Base-by-base conservation (phyloP, 2,888 invertebrate species). In the Polietes domitor region DNA sequence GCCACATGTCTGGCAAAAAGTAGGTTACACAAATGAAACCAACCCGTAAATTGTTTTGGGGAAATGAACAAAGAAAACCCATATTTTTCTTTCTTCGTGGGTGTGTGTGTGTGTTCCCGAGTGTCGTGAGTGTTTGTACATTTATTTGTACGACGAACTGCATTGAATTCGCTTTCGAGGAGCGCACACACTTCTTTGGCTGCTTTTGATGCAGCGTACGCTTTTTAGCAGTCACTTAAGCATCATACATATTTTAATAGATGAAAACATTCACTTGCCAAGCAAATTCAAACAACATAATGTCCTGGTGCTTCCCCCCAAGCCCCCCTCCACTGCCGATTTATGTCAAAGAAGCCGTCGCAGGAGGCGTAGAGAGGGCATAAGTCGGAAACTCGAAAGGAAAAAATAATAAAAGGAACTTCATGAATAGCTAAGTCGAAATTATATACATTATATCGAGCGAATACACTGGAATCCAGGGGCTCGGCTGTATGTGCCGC, bases 201-300 rank as follows among this genome's bases (percentile, higher is more conserved):
- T 43, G 43, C 73, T 41, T 73, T 58, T 73, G 73, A 73, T 73
- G 58, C 17, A 37, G 12, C 17, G 21, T 32, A 24, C 58, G 21
- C 72, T 53, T 43, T 61, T 61, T 61, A 58, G 73, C 58, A 43
- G 58, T 43, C 73, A 73, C 73, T 73, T 61, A 58, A 73, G 73
- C 61, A 43, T 73, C 58, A 73, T 73, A 43, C 58, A 73, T 73
- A 61, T 61, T 73, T 73, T 26, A 73, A 73, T 58, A 73, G 73
- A 73, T 58, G 73, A 50, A 24, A 41, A 58, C 55, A 43, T 17
- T 24, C 41, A 58, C n/a, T 53, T 17, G 32, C 28, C 32, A 53
- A 71, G 47, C 32, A 53, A 71, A 32, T 71, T 53, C 72, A 37
- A 41, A n/a, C 43, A 43, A 12, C 32, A 65, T 10, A 53, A 41